Percentiles rank a stretch among this genome's conserved stretches.
Evolutionary conservation across 2,888 invertebrate genomes (phyloP).

Genomic region (Steinernema scapterisci): DNA sequence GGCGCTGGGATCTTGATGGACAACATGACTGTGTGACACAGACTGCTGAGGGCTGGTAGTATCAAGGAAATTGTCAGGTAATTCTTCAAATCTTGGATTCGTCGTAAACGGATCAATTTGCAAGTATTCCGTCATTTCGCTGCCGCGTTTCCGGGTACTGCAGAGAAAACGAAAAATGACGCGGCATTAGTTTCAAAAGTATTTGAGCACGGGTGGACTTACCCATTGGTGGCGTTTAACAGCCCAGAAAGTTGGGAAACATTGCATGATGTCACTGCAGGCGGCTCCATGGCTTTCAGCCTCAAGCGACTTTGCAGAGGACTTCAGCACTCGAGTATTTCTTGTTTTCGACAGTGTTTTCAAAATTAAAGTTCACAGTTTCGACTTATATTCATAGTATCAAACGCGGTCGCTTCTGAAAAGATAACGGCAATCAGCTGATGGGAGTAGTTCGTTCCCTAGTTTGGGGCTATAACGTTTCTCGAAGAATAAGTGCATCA

Average conservation of each 20-base stretch:
- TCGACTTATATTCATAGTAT: conserved; percentile 13
- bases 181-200: background rate
- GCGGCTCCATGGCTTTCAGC: conserved; percentile 40
- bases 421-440: background rate
- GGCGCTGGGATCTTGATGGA: conserved; percentile 15
- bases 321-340: conserved; percentile 22
- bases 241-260: conserved; percentile 29
- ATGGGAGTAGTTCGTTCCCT: background rate
- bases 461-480: conserved; percentile 9
- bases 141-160: conserved; percentile 11
- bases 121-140: conserved; percentile 46
- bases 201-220: background rate
- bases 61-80: conserved; percentile 66
- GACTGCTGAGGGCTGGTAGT: conserved; percentile 60
- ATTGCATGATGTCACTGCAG: conserved; percentile 41
- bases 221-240: conserved; percentile 31
- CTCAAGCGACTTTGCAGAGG: background rate
- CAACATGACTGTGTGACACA: conserved; percentile 20
- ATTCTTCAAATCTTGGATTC: conserved; percentile 55
- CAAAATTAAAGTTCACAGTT: background rate
- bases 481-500: conserved; percentile 4
- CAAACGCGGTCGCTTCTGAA: conserved; percentile 1
- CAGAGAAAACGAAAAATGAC: conserved; percentile 33
- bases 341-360: background rate
- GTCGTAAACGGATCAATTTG: conserved; percentile 54